A percentile compares a stretch with the other conserved stretches of the same genome.
These are phyloP conservation scores for Epinephelus lanceolatus DNA, from an alignment of 2,113 vertebrate genomes.

Conservation along the genomic window DNA sequence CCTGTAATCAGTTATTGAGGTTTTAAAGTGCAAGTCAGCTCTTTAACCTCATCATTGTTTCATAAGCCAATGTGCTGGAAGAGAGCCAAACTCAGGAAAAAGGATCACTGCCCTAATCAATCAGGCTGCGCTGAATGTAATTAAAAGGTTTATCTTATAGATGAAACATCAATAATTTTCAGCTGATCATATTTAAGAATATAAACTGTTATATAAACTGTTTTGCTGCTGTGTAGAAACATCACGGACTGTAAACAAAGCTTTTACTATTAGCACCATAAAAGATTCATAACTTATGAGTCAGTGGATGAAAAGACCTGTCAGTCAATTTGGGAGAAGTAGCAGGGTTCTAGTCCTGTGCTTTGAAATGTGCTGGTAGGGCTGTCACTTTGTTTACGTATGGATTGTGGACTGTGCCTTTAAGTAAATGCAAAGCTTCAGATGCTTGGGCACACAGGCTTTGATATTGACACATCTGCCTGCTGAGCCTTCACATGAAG, in stretches of 20 bases:
- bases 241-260: neutral
- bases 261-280: neutral
- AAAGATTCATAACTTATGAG: neutral
- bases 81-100: too few species aligned
- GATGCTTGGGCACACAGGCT: constrained; percentile 53
- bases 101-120: too few species aligned
- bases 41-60: too few species aligned
- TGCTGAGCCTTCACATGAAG: constrained; percentile 62
- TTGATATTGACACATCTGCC: constrained; percentile 69
- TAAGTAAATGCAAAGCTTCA: constrained; percentile 66
- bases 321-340: constrained; percentile 12
- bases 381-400: constrained; percentile 39
- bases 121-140: too few species aligned
- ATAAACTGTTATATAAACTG: too few species aligned
- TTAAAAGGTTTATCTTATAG: too few species aligned
- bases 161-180: too few species aligned
- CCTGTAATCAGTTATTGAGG: neutral
- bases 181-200: neutral
- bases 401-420: constrained; percentile 43
- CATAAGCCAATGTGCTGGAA: too few species aligned
- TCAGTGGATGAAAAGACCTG: neutral
- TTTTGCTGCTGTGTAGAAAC: neutral
- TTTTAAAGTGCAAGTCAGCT: neutral
- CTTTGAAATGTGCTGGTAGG: constrained; percentile 26
- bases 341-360: neutral